A percentile compares a stretch with the other conserved stretches of the same genome.
phyloP scores from a whole-genome alignment of 2,888 invertebrate genomes.

The Drosophila mimica region DNA sequence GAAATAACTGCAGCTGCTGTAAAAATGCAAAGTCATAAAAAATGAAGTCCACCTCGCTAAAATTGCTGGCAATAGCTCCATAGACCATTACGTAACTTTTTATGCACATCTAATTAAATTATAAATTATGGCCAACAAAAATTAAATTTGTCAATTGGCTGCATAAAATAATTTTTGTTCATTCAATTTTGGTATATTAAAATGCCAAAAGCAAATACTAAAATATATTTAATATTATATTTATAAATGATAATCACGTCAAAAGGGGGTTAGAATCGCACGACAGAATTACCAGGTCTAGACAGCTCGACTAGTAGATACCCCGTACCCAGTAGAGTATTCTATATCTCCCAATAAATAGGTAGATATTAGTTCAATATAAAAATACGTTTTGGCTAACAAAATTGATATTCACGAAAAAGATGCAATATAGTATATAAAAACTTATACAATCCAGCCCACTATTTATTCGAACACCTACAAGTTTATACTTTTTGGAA shows the following conservation, averaged over 20 bases:
- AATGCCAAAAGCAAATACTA: not conserved
- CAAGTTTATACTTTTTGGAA: not conserved
- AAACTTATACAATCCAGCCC: not conserved
- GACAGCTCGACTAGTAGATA: not conserved
- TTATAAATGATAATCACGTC: not conserved
- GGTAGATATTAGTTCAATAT: not conserved
- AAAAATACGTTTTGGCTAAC: not conserved
- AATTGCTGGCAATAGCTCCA: not conserved
- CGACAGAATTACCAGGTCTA: not conserved
- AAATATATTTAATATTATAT: not conserved
- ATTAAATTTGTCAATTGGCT: not conserved
- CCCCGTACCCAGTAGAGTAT: not conserved
- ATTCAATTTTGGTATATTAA: not conserved
- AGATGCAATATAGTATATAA: not conserved
- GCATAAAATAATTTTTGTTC: not conserved
- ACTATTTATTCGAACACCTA: not conserved
- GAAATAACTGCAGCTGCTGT: constrained; percentile 66
- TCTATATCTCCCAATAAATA: not conserved
- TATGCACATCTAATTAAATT: not conserved
- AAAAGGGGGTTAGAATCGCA: not conserved
- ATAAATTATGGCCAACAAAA: not conserved
- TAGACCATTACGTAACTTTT: not conserved
- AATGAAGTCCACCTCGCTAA: not conserved
- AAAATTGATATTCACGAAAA: not conserved
- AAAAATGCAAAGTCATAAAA: constrained; percentile 4